A percentile compares a stretch with the other conserved stretches of the same genome.
Evolutionary conservation across 2,113 vertebrate genomes (phyloP).

Genomic region (Lasiurus cinereus): DNA sequence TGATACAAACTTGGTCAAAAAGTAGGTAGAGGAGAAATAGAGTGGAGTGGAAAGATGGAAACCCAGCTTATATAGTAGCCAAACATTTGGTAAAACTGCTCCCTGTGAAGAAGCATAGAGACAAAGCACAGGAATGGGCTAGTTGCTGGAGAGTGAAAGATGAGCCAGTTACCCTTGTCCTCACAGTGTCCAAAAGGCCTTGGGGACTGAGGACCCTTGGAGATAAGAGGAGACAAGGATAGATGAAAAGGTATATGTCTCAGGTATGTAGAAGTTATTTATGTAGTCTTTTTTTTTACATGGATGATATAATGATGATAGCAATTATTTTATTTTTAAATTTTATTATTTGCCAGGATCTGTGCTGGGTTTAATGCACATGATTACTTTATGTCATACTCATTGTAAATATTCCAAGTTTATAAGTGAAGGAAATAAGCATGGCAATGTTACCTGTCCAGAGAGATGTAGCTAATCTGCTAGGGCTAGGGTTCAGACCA

Average conservation of each 20-base stretch:
- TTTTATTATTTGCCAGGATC: background rate
- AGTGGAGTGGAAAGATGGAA: background rate
- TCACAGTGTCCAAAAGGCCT: background rate
- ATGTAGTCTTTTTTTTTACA: background rate
- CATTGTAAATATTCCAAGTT: background rate
- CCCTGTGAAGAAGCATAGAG: background rate
- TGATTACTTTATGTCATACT: background rate
- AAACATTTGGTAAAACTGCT: background rate
- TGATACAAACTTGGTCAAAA: background rate
- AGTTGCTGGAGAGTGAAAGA: background rate
- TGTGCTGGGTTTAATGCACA: background rate
- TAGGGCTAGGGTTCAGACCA: background rate
- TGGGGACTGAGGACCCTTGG: background rate
- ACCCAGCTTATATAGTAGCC: background rate
- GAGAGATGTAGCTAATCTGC: background rate
- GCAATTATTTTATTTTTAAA: background rate
- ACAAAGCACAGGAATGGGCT: background rate
- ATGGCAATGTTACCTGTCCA: background rate
- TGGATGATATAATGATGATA: background rate
- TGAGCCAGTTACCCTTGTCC: background rate
- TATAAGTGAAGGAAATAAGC: background rate
- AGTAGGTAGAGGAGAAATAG: background rate
- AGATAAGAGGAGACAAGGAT: background rate
- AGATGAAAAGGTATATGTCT: background rate
- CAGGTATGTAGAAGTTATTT: background rate